Evolutionary conservation across 2,888 invertebrate species (phyloP).

Genomic region (Tribolium freemani): DNA sequence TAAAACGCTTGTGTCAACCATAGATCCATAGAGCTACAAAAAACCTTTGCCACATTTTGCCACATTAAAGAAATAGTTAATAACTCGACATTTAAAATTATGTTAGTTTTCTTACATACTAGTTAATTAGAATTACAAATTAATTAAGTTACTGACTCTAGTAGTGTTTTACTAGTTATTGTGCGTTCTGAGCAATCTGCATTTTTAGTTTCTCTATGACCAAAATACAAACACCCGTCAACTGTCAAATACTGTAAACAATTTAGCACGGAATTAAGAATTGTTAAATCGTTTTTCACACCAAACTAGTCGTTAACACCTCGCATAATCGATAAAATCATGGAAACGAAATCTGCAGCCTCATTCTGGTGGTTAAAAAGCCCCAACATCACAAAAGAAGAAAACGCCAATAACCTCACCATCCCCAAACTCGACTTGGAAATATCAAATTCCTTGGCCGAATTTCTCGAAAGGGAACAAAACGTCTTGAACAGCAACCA

Average conservation of each 20-base stretch:
- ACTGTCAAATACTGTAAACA: slow-evolving; percentile 34
- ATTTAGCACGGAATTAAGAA: slow-evolving; percentile 14
- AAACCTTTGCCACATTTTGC: too few species aligned
- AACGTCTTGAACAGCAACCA: slow-evolving; percentile 51
- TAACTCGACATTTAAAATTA: too few species aligned
- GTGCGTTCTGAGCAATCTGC: too few species aligned
- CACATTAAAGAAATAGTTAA: too few species aligned
- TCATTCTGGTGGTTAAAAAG: slow-evolving; percentile 65
- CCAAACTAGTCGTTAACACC: slow-evolving; percentile 22
- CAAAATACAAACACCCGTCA: neutral
- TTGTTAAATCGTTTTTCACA: slow-evolving; percentile 85
- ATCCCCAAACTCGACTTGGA: slow-evolving; percentile 56
- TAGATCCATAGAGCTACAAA: too few species aligned
- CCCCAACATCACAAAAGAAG: slow-evolving; percentile 50
- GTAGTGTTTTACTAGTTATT: too few species aligned
- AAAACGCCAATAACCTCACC: slow-evolving; percentile 45
- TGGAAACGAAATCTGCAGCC: slow-evolving; percentile 59
- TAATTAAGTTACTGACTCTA: too few species aligned
- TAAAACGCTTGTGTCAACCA: too few species aligned
- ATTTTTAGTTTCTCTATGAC: too few species aligned
- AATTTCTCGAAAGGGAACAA: slow-evolving; percentile 64
- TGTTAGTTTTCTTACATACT: too few species aligned
- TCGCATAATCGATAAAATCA: slow-evolving; percentile 58
- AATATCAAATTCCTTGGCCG: slow-evolving; percentile 62
- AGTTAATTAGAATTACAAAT: too few species aligned